Percentiles rank a stretch among this genome's conserved stretches.
Evolutionary conservation across 2,797 vertebrate species (phyloP).

Genomic region (Discoglossus pictus): DNA sequence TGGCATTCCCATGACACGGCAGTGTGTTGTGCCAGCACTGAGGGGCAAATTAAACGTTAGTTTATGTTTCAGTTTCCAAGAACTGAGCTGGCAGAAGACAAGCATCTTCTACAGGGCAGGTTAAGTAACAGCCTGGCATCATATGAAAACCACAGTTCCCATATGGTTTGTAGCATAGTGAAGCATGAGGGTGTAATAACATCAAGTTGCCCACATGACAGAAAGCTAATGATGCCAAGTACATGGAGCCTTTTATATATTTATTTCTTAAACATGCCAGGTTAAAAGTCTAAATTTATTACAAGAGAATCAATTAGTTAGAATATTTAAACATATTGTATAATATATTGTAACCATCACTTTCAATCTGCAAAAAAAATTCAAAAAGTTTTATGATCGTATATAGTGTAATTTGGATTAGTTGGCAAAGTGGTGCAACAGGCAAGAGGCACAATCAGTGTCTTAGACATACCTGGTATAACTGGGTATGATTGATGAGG

Average conservation of each 20-base stretch:
- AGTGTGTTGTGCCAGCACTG: background rate
- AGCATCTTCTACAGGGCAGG: conserved; percentile 54
- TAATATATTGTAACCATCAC: no score
- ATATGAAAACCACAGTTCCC: conserved; percentile 46
- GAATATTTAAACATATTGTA: no score
- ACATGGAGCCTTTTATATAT: conserved; percentile 49
- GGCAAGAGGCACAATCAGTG: no score
- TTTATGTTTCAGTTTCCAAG: conserved; percentile 53
- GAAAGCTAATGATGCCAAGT: conserved; percentile 40
- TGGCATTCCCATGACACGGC: no score
- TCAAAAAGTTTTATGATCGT: no score
- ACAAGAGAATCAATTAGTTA: fast-evolving
- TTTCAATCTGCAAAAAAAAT: no score
- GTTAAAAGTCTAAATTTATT: background rate
- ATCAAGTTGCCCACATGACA: conserved; percentile 28
- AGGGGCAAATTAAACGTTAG: conserved; percentile 39
- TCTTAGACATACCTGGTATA: no score
- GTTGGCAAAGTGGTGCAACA: no score
- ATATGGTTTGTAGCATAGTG: background rate
- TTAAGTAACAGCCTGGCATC: conserved; percentile 49
- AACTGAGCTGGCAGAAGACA: conserved; percentile 53
- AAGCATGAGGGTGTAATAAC: conserved; percentile 6
- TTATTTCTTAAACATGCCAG: conserved; percentile 16
- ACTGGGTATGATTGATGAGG: no score
- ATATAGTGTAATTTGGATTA: no score